Evolutionary conservation across 2,113 vertebrate species (phyloP).

Genomic region (Mobula hypostoma): DNA sequence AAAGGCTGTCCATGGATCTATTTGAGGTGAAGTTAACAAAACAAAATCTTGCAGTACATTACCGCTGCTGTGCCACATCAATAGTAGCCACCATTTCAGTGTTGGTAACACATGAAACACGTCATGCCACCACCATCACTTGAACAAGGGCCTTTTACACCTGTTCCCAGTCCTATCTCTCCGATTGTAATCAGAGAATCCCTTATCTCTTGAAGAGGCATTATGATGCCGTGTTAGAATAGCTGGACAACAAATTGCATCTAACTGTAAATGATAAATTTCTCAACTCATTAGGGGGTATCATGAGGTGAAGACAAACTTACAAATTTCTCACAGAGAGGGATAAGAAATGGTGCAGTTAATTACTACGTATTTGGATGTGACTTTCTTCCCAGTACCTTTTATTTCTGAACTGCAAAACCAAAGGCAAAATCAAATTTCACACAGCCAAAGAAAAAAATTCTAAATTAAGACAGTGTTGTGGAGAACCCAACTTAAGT

Average conservation of each 20-base stretch:
- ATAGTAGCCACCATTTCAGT: not conserved
- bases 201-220: too few species aligned
- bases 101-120: not conserved
- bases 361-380: too few species aligned
- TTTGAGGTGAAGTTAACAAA: not conserved
- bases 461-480: too few species aligned
- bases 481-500: not conserved
- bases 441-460: too few species aligned
- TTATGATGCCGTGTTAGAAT: not conserved
- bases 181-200: too few species aligned
- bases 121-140: not conserved
- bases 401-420: too few species aligned
- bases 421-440: too few species aligned
- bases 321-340: not conserved
- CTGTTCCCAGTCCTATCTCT: too few species aligned
- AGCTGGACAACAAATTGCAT: not conserved
- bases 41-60: not conserved
- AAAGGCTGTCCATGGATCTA: not conserved
- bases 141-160: not conserved
- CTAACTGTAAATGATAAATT: not conserved
- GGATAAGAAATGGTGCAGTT: not conserved
- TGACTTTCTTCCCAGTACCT: too few species aligned
- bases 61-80: not conserved
- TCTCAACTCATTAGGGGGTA: not conserved
- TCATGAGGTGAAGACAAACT: not conserved